Evolutionary conservation across 2,113 vertebrate species (phyloP), one percentile per base, ranked within the genome.

Genomic region (Motacilla tschutschensis): DNA sequence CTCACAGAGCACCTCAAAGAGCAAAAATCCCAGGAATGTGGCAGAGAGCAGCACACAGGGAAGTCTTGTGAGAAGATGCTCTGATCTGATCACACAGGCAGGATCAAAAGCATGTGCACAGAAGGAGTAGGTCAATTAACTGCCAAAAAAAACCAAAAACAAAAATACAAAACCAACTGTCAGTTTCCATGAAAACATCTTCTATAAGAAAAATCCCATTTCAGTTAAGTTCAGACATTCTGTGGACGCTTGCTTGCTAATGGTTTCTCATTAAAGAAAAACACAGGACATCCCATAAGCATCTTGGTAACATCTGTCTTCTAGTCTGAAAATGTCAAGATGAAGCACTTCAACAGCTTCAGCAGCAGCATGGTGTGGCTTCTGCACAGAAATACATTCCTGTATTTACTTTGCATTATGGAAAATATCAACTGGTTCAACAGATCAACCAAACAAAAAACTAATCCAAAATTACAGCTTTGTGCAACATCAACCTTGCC

Each of bases 211-310:
- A 88, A 89, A 83, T 47, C 26, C 35, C 36, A 21, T 77, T 88
- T 87, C 36, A 74, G 62, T 57, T 12, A 73, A 79, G 28, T 74
- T 77, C 67, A 89, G 65, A 46, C 25, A 44, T 93, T 82, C 79
- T 60, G 44, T 89, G 57, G 76, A 55, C 1, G 9, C 57, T 70
- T 79, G 44, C 36, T 90, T 6, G 2, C 54, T 89, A 83, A 80
- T 74, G 58, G 87, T 76, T 63, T 90, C 70, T 94, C 76, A 83
- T 85, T 87, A 92, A 55, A 71, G 64, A 13, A 87, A 60, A 87
- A 31, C 65, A 79, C 28, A 78, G 73, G 40, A 63, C 69, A 77
- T 66, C 76, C 77, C 73, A 74, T n/a, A 78, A 85, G 72, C 20
- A 62, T 67, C 66, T 43, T 36, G 58, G 48, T 13, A 85, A 80